phyloP scores from a whole-genome alignment of 2,888 invertebrate species.

The Chrysolina haemoptera region DNA sequence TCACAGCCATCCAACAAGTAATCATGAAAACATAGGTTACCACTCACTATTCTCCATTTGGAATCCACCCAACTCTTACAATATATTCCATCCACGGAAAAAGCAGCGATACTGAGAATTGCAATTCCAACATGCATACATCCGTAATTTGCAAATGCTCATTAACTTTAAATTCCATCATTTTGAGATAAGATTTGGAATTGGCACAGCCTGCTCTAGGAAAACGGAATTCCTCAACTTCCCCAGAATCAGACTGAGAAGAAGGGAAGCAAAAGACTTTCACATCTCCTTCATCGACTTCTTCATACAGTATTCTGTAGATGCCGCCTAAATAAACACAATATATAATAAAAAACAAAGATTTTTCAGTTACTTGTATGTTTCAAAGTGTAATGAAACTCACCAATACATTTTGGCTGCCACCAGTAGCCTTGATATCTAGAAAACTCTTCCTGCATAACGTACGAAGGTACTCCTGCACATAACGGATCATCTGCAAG shows the following conservation, averaged over 20 bases:
- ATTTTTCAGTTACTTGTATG: background rate
- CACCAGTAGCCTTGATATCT: slow-evolving; percentile 99
- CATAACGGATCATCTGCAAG: slow-evolving; percentile 88
- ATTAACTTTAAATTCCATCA: slow-evolving; percentile 84
- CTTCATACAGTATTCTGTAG: slow-evolving; percentile 88
- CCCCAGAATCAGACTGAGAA: slow-evolving; percentile 83
- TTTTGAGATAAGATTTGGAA: slow-evolving; percentile 89
- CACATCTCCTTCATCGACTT: slow-evolving; percentile 92
- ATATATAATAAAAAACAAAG: background rate
- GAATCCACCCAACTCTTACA: slow-evolving; percentile 95
- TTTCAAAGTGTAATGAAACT: slow-evolving; percentile 4
- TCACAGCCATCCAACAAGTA: background rate
- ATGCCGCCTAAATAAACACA: slow-evolving; percentile 75
- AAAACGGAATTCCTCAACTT: slow-evolving; percentile 89
- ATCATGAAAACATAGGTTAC: background rate
- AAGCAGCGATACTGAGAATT: slow-evolving; percentile 82
- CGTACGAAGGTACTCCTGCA: slow-evolving; percentile 97
- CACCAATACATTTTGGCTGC: slow-evolving; percentile 85
- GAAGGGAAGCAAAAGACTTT: slow-evolving; percentile 92
- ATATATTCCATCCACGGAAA: slow-evolving; percentile 97
- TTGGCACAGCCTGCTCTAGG: slow-evolving; percentile 92
- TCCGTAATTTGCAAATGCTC: slow-evolving; percentile 80
- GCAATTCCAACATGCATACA: slow-evolving; percentile 82
- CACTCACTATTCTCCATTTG: slow-evolving; percentile 88
- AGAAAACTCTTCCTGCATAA: slow-evolving; percentile 98